Evolutionary conservation across 1,140 invertebrate species (phyloP), one percentile per base, ranked within the genome.

Genomic region (Drosophila paulistorum): DNA sequence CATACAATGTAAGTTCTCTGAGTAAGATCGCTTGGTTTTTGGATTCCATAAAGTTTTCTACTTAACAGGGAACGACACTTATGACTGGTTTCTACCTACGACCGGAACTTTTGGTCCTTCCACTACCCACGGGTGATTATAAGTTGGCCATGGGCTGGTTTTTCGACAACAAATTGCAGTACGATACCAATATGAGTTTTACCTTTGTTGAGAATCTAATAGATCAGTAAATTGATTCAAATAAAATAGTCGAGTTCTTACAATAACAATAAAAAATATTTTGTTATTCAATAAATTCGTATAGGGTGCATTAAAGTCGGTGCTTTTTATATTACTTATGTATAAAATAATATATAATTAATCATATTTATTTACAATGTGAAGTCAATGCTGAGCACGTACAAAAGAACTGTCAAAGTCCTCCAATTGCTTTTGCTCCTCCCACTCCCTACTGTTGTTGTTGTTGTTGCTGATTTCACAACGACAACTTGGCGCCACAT

Each of bases 401-500:
- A 79, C 65, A 63, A 59, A 65, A 78, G 73, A 72, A 74, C 73
- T 89, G 80, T 83, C 83, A 89, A 74, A 89, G 61, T 72, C 73
- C 81, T 79, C 79, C 76, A 65, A 69, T 62, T 62, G 45, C 26
- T 39, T 23, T n/a, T 14, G 4, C 37, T 45, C 23, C 39, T 6
- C 11, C 20, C 59, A 3, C 23, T 30, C 30, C 6, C 30, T 30
- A 6, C 23, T 7, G 13, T 42, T 30, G 51, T 61, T 74, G 51
- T 61, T 74, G 69, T 71, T 51, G 74, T 3, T 48, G 17, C 20
- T 23, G 45, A 23, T 51, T 51, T 51, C 45, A 71, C 77, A 67
- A 60, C 74, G 75, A 74, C 84, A 77, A 80, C 59, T 63, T 83
- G 84, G 83, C 83, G 83, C 84, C 83, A 68, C 79, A 81, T 82